Conservation (phyloP, 2,113 vertebrate genomes). For the Gambusia affinis region DNA sequence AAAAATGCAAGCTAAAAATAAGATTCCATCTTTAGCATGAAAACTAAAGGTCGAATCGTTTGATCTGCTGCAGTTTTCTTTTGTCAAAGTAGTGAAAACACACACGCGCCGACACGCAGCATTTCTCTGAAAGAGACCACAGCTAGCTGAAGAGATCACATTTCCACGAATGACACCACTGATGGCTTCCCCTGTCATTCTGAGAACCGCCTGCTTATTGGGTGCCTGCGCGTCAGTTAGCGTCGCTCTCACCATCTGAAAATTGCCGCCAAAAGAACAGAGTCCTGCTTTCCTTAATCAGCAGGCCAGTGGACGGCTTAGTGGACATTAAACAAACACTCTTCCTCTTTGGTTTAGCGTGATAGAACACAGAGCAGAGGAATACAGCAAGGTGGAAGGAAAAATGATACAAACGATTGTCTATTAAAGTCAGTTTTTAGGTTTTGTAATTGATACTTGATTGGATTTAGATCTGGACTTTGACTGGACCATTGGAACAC, state of each 20-base stretch:
- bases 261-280: neutral
- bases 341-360: neutral
- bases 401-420: too few species aligned
- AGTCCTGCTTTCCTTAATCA: neutral
- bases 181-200: slow-evolving; percentile 54
- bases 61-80: slow-evolving; percentile 29
- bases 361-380: neutral
- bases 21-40: slow-evolving; percentile 16
- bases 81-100: slow-evolving; percentile 15
- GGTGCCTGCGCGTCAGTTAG: neutral
- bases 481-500: neutral
- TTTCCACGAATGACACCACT: slow-evolving; percentile 52
- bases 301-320: neutral
- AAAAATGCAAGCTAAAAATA: slow-evolving; percentile 39
- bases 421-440: too few species aligned
- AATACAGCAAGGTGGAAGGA: too few species aligned
- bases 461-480: neutral
- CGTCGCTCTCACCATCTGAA: neutral
- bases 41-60: slow-evolving; percentile 10
- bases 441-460: neutral
- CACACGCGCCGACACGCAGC: neutral
- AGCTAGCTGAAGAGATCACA: slow-evolving; percentile 10
- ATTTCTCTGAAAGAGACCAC: slow-evolving; percentile 53
- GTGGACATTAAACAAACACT: neutral
- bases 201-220: slow-evolving; percentile 40